Evolutionary conservation across 2,113 vertebrate genomes (phyloP), one percentile per base, ranked within the genome.

Genomic region (Trichomycterus rosablanca): DNA sequence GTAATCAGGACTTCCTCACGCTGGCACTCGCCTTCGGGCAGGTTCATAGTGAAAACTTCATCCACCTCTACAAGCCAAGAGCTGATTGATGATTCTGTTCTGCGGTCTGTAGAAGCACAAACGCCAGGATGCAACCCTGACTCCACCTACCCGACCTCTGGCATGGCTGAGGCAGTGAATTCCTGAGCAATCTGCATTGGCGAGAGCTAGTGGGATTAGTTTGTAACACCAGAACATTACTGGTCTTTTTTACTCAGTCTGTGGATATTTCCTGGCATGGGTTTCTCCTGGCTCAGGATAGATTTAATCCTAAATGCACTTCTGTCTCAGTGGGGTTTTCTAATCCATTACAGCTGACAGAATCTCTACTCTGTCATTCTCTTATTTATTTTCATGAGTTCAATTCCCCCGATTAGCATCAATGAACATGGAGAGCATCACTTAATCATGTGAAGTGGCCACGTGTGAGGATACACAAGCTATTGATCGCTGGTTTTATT

Each of bases 311-410:
- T 50, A 16, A 7, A 16, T 14, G 20, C 14, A 50, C 54, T 8
- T 14, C 16, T 40, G 14, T 14, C n/a, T 42, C 8, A 32, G 28
- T 62, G 5, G 24, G 16, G 35, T 35, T 35, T 16, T 37, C 32
- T 39, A n/a, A 23, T 15, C 6, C 5, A 26, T 26, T 55, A 23
- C 70, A 62, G 49, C 62, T 43, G 46, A 20, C 35, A 62, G 35
- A 60, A 39, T 40, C 11, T 16, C 14, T 16, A n/a, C 12, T 11
- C 24, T 4, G 16, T 71, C 56, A 48, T 52, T 55, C 46, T 56
- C 69, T 48, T 64, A 54, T 63, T 62, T 60, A 28, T 54, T 48
- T 74, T 61, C 72, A 72, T 76, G 26, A 7, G 11, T 14, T 14
- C 37, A 40, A 5, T 2, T 14, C 2, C 37, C 5, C 12, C 37